These are phyloP conservation scores for Melopsittacus undulatus DNA, from an alignment of 2,797 vertebrate species.

Conservation along the genomic window DNA sequence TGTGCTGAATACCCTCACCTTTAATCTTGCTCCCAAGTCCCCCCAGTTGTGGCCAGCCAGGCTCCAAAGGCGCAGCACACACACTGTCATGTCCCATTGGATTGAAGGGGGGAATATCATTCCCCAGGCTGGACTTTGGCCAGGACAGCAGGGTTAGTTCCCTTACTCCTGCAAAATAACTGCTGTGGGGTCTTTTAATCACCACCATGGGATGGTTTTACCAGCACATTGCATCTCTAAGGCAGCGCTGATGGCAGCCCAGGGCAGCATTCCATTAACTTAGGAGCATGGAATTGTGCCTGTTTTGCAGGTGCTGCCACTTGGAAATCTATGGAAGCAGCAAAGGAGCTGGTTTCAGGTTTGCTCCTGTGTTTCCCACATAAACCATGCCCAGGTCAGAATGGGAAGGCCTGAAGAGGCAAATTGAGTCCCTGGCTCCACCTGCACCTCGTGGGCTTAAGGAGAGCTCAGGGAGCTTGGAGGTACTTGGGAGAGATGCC, in stretches of 20 bases:
- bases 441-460: not conserved
- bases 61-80: not conserved
- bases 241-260: not conserved
- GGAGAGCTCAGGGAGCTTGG: not conserved
- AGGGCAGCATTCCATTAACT: accelerated
- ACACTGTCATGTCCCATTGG: not conserved
- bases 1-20: conserved; percentile 30
- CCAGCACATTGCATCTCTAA: not conserved
- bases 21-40: conserved; percentile 25
- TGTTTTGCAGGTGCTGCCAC: not conserved
- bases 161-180: not conserved
- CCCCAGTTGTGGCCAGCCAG: not conserved
- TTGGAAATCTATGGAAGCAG: not conserved
- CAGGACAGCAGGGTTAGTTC: not conserved
- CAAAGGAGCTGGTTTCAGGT: accelerated
- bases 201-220: not conserved
- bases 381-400: not conserved
- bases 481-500: not conserved
- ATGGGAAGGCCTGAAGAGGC: not conserved
- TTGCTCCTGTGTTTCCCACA: not conserved
- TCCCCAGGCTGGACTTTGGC: not conserved
- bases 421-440: not conserved
- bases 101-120: not conserved
- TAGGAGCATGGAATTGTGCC: accelerated
- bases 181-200: conserved; percentile 25